These are phyloP conservation scores for Drosophila eohydei DNA, from an alignment of 2,888 invertebrate species.

Conservation along the genomic window DNA sequence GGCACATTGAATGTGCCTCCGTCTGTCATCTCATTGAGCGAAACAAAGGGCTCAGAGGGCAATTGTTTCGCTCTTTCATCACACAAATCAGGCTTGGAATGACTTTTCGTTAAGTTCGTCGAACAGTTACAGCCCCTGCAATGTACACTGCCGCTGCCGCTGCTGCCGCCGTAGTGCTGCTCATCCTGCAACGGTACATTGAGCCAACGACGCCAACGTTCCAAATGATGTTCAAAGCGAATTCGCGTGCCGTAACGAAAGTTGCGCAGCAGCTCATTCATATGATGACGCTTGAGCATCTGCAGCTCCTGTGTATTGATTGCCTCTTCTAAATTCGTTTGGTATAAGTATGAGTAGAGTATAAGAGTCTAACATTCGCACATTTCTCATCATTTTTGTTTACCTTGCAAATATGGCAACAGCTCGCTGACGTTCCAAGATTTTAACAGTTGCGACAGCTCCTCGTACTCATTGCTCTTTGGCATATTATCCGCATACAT, in stretches of 20 bases:
- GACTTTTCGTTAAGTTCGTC: not conserved
- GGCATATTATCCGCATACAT: constrained; percentile 34
- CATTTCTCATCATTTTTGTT: constrained; percentile 18
- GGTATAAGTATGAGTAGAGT: constrained; percentile 7
- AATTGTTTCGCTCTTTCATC: constrained; percentile 52
- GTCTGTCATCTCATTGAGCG: constrained; percentile 48
- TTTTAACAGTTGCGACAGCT: constrained; percentile 57
- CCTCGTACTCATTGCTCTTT: constrained; percentile 50
- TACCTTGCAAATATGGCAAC: constrained; percentile 73
- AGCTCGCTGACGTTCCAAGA: constrained; percentile 72
- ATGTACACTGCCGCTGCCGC: constrained; percentile 25
- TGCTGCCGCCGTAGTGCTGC: not conserved
- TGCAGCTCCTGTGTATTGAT: constrained; percentile 76
- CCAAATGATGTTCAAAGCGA: constrained; percentile 80
- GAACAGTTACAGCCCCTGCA: constrained; percentile 63
- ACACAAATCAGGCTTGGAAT: constrained; percentile 42
- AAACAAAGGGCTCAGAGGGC: constrained; percentile 57
- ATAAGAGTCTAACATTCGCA: not conserved
- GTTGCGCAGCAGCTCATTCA: constrained; percentile 64
- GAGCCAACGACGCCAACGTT: constrained; percentile 77
- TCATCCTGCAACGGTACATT: constrained; percentile 68
- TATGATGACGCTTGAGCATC: constrained; percentile 74
- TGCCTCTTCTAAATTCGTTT: constrained; percentile 66
- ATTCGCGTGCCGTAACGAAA: constrained; percentile 76
- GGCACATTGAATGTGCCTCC: constrained; percentile 39